phyloP scores from a whole-genome alignment of 1,140 invertebrate species.

The Phenacoccus solenopsis region DNA sequence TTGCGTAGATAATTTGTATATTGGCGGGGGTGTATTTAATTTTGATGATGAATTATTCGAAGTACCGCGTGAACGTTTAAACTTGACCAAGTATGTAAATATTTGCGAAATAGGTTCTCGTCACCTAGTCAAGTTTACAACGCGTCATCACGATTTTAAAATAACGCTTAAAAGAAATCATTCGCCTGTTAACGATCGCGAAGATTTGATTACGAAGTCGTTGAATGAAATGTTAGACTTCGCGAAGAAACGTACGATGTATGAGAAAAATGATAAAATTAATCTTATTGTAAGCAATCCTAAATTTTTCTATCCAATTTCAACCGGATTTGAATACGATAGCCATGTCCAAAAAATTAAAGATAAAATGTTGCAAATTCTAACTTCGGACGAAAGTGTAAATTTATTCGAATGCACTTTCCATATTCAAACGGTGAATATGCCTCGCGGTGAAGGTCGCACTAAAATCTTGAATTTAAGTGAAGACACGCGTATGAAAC shows the following conservation, averaged over 20 bases:
- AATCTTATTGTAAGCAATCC: neutral
- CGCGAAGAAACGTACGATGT: neutral
- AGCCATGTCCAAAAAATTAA: neutral
- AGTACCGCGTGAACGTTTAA: no score
- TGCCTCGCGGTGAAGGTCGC: neutral
- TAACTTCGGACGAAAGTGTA: neutral
- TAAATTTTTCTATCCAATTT: neutral
- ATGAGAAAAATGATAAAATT: neutral
- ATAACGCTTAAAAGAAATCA: neutral
- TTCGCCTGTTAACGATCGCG: neutral
- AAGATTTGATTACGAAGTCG: neutral
- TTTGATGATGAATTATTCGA: no score
- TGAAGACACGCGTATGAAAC: neutral
- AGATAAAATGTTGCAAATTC: slow-evolving; percentile 4
- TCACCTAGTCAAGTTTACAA: no score
- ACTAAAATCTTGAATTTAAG: neutral
- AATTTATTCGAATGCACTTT: neutral
- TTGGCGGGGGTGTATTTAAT: no score
- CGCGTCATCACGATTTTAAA: no score
- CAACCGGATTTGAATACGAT: neutral
- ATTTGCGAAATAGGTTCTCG: no score
- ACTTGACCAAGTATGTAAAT: no score
- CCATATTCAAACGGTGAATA: neutral
- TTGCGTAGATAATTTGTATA: no score
- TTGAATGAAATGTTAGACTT: neutral